Percentiles rank a stretch among this genome's conserved stretches.
These are phyloP conservation scores for Otocyon megalotis DNA, from an alignment of 2,113 vertebrate genomes.

Conservation along the genomic window DNA sequence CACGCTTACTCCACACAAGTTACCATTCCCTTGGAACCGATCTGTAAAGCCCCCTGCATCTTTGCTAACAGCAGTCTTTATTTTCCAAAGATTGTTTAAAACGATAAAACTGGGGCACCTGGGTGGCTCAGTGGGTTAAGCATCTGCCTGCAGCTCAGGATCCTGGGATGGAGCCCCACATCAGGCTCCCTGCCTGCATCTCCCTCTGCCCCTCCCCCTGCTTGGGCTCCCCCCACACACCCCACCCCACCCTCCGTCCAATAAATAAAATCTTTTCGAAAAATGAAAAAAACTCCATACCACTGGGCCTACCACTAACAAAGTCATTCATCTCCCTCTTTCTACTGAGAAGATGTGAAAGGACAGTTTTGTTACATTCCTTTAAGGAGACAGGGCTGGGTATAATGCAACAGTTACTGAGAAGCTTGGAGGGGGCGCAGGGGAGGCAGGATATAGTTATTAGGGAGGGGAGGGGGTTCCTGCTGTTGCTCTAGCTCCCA, in stretches of 20 bases:
- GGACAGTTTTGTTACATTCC: neutral
- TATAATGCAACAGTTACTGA: neutral
- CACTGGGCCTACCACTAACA: neutral
- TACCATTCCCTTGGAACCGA: neutral
- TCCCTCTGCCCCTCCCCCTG: no score
- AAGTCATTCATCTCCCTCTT: constrained; percentile 9
- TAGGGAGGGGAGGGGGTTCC: constrained; percentile 81
- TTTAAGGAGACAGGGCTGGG: neutral
- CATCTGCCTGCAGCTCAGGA: no score
- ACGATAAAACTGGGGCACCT: neutral
- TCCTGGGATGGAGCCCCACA: no score
- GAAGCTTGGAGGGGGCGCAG: neutral
- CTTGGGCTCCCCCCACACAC: no score
- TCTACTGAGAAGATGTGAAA: neutral
- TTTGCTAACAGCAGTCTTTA: neutral
- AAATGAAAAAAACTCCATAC: neutral
- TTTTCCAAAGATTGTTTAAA: constrained; percentile 21
- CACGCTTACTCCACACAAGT: neutral
- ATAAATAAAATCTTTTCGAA: no score
- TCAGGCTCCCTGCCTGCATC: no score
- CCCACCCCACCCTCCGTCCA: no score
- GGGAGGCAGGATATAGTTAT: neutral
- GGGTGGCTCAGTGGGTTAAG: no score
- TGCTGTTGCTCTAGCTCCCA: constrained; percentile 89
- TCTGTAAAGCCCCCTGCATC: neutral